A percentile compares a stretch with the other conserved stretches of the same genome.
phyloP scores from a whole-genome alignment of 2,797 vertebrate species.

The Pseudocheirus occidentalis region DNA sequence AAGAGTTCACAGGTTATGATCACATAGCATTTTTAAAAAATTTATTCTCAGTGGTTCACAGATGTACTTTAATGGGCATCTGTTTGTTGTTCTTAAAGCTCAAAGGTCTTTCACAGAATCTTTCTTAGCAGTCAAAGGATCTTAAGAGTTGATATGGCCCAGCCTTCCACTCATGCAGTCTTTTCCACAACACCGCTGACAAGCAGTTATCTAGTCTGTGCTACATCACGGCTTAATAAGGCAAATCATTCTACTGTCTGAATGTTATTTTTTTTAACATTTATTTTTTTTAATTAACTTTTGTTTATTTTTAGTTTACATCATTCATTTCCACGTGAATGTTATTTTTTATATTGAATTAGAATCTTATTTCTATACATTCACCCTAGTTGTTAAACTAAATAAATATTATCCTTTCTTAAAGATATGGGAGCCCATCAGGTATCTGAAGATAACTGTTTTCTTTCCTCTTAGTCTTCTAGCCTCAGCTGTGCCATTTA shows the following conservation, averaged over 20 bases:
- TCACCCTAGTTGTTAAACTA: background rate
- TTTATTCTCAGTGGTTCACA: conserved; percentile 4
- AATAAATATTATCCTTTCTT: background rate
- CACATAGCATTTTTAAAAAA: conserved; percentile 23
- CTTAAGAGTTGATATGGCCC: background rate
- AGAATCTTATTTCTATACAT: background rate
- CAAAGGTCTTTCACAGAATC: conserved; percentile 36
- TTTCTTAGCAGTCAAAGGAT: conserved; percentile 1
- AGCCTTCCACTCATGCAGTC: background rate
- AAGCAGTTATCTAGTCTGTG: background rate
- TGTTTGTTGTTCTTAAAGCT: conserved; percentile 16
- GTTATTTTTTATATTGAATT: background rate
- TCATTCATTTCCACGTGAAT: background rate
- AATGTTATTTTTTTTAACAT: background rate
- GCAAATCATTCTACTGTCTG: background rate
- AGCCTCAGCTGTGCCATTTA: background rate
- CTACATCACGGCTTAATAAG: background rate
- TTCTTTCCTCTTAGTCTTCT: background rate
- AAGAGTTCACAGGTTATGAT: conserved; percentile 60
- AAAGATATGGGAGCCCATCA: background rate
- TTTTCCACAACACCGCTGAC: background rate
- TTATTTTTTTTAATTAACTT: too few species aligned
- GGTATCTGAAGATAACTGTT: background rate
- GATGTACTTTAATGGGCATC: conserved; percentile 36
- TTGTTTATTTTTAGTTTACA: too few species aligned